phyloP scores from a whole-genome alignment of 1,140 invertebrate species.

The Drosophila murphyi region DNA sequence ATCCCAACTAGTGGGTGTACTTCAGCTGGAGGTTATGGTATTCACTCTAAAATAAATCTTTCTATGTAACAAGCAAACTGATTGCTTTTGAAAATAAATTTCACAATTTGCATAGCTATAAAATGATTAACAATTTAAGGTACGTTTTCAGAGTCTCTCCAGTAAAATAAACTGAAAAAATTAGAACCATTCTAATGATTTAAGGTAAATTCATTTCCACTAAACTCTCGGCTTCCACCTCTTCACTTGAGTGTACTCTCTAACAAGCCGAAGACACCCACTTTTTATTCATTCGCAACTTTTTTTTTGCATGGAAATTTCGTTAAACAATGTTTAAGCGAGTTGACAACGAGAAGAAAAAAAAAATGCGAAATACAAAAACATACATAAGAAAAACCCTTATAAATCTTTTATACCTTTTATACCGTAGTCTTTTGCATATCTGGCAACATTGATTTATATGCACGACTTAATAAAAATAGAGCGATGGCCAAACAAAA shows the following conservation, averaged over 20 bases:
- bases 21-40: neutral
- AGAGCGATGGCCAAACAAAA: slow-evolving; percentile 58
- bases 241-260: neutral
- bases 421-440: slow-evolving; percentile 66
- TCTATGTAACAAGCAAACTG: slow-evolving; percentile 1
- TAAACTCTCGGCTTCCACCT: too few species aligned
- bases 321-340: slow-evolving; percentile 73
- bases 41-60: neutral
- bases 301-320: slow-evolving; percentile 53
- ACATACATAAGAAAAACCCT: slow-evolving; percentile 8
- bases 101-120: too few species aligned
- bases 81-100: neutral
- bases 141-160: neutral
- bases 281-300: slow-evolving; percentile 37
- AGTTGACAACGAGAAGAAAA: slow-evolving; percentile 15
- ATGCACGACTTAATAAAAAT: slow-evolving; percentile 81
- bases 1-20: slow-evolving; percentile 33
- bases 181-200: too few species aligned
- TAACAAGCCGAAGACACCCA: neutral
- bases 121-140: neutral
- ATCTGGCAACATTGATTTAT: slow-evolving; percentile 81
- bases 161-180: neutral
- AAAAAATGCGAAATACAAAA: neutral
- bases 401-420: slow-evolving; percentile 84
- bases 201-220: neutral